Base-by-base conservation (phyloP, 37 sponge, comb jelly and placozoan species). In the Beroe forskalii region DNA sequence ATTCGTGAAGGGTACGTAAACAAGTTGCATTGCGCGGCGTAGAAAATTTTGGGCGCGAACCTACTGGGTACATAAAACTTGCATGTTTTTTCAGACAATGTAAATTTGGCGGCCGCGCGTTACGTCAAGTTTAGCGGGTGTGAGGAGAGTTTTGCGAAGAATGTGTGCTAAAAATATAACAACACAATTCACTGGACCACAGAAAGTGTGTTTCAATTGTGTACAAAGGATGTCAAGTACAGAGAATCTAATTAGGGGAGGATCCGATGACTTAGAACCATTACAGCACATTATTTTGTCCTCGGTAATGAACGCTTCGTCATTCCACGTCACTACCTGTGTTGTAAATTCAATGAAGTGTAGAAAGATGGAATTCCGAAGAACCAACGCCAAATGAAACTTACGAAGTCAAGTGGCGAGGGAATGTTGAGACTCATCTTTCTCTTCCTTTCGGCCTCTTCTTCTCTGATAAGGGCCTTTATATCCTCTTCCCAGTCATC, bases 401-500 rank as follows among this genome's bases (percentile, higher is more conserved):
- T 44, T 42, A 80, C 86, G 4, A 80, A 44, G 44, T 80, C 86
- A 22, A 80, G 86, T 35, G 86, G 86, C n/a, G 86, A 80, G 23
- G 86, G 86, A 80, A 80, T 40, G 55, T 80, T 80, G 43, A 80
- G 86, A 38, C 86, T 80, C 86, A 80, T 80, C 55, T 44, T 80
- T 27, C 86, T 41, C 30, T 80, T 80, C 27, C 86, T 41, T 43
- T 80, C 86, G 2, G 86, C 86, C 42, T 80, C 86, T 43, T 80
- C 86, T 24, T 80, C 86, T 25, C 86, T 41, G 86, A 80, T 80
- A n/a, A 80, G 48, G 17, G 86, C 86, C 42, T 44, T 40, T 12
- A 80, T 80, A 37, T 80, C 86, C 42, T 80, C 86, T 43, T 80
- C 86, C 86, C 86, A 80, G 0, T 80, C 86, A 25, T 44, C 55